Evolutionary conservation across 2,888 invertebrate species (phyloP).

Genomic region (Dione juno): DNA sequence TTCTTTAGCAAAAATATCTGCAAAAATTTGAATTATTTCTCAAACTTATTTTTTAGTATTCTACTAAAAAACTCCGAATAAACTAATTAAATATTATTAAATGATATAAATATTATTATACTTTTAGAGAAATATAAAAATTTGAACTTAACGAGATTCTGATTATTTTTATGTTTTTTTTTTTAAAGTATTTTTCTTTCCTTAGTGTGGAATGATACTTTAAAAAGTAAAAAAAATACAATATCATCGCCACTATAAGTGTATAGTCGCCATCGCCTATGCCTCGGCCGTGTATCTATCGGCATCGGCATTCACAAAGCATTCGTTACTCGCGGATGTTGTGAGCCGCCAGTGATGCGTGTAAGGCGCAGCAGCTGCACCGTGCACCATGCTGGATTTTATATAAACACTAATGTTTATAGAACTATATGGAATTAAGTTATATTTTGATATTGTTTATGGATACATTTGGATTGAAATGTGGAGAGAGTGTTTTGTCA

Average conservation of each 20-base stretch:
- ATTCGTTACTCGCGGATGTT: conserved; percentile 74
- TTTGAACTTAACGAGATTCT: too few species aligned
- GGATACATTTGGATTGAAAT: background rate
- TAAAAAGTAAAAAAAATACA: too few species aligned
- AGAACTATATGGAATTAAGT: conserved; percentile 4
- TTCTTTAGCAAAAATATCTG: too few species aligned
- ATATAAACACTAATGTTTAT: conserved; percentile 23
- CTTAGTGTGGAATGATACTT: background rate
- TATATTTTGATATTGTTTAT: background rate
- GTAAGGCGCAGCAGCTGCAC: conserved; percentile 75
- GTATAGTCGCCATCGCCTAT: conserved; percentile 47
- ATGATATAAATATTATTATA: too few species aligned
- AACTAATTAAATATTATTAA: too few species aligned
- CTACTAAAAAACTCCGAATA: too few species aligned
- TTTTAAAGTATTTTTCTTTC: too few species aligned
- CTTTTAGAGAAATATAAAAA: too few species aligned
- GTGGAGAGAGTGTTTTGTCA: conserved; percentile 1
- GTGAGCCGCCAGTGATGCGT: conserved; percentile 76
- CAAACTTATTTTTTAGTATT: too few species aligned
- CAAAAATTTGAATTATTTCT: too few species aligned
- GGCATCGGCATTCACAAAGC: conserved; percentile 81
- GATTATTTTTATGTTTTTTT: too few species aligned
- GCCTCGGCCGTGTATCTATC: conserved; percentile 64
- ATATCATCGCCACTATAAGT: too few species aligned
- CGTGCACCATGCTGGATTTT: conserved; percentile 15